A percentile compares a stretch with the other conserved stretches of the same genome.
phyloP scores from a whole-genome alignment of 1,140 invertebrate species.

The Drosophila watanabei region DNA sequence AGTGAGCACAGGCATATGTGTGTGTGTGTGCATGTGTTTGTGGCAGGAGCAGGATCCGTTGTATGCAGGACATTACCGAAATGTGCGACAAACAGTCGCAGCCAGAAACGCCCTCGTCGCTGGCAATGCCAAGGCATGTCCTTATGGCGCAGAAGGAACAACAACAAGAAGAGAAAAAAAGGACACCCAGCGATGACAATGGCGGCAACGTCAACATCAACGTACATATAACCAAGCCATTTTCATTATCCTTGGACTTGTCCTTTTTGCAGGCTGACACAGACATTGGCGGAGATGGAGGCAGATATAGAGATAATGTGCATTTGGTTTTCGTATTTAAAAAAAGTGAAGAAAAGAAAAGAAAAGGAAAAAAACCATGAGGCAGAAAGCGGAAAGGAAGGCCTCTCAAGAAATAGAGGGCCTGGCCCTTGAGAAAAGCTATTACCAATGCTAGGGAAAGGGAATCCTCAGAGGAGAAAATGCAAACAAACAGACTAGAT shows the following conservation, averaged over 20 bases:
- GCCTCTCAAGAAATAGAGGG: constrained; percentile 33
- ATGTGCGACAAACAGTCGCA: constrained; percentile 57
- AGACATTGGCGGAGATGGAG: constrained; percentile 43
- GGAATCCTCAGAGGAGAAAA: background rate
- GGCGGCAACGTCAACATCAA: constrained; percentile 48
- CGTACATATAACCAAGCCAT: constrained; percentile 51
- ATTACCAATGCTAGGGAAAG: constrained; percentile 3
- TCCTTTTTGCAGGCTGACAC: constrained; percentile 52
- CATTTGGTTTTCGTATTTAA: constrained; percentile 75
- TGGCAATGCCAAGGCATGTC: constrained; percentile 26
- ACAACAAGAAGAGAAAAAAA: constrained; percentile 17
- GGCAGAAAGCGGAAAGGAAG: constrained; percentile 13
- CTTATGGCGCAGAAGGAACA: constrained; percentile 26
- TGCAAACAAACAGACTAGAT: background rate
- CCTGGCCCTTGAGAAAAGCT: constrained; percentile 17
- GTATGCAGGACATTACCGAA: constrained; percentile 50
- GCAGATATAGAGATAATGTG: constrained; percentile 48
- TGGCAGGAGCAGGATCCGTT: constrained; percentile 18
- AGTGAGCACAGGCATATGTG: constrained; percentile 6
- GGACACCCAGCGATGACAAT: constrained; percentile 46
- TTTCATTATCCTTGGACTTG: constrained; percentile 79
- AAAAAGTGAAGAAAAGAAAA: constrained; percentile 36
- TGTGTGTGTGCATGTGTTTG: constrained; percentile 12
- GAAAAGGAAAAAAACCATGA: constrained; percentile 11
- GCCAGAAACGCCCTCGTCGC: constrained; percentile 42